Evolutionary conservation across 2,797 vertebrate genomes (phyloP), one percentile per base, ranked within the genome.

Genomic region (Sebastes miniatus): DNA sequence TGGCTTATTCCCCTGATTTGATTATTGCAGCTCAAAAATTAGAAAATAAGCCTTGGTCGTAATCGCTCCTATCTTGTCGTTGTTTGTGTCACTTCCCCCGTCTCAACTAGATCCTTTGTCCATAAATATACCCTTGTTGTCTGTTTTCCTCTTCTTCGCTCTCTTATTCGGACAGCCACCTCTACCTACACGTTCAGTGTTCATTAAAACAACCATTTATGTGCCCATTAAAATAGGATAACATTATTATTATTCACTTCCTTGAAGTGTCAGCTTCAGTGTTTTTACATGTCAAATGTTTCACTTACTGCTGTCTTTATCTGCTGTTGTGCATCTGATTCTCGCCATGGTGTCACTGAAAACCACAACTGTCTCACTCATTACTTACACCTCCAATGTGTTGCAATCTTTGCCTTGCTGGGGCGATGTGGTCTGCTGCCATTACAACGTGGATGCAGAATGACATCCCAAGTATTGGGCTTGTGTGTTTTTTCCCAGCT

Each of bases 1-100:
- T 27, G 54, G 57, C 59, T 85, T 61, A 43, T 69, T 71, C 25
- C 25, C 65, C 65, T 57, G 12, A 64, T 80, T 71, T 70, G 31
- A 83, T 74, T 73, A 39, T 29, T 67, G 31, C 74, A 39, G 69
- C 73, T 79, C 7, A 22, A 32, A 62, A 71, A 3, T 29, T 22
- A 5, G 13, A 14, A 36, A 50, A 20, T 29, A 54, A 66, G 36
- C 25, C 31, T 43, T 29, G 8, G 20, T 66, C 58, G 68, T 66
- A 58, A 75, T 82, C 20, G 16, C 58, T 76, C 36, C 8, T 68
- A 10, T 83, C 57, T 43, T 72, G 32, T 22, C 20, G 13, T 47
- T 36, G 16, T 62, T 54, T 58, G 4, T 67, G 47, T 82, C 71
- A 10, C 5, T 66, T 25, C 20, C 39, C 4, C 4, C 24, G n/a